A percentile compares a stretch with the other conserved stretches of the same genome.
Conservation (phyloP, 2,797 vertebrate genomes). For the Gambusia yucatana region DNA sequence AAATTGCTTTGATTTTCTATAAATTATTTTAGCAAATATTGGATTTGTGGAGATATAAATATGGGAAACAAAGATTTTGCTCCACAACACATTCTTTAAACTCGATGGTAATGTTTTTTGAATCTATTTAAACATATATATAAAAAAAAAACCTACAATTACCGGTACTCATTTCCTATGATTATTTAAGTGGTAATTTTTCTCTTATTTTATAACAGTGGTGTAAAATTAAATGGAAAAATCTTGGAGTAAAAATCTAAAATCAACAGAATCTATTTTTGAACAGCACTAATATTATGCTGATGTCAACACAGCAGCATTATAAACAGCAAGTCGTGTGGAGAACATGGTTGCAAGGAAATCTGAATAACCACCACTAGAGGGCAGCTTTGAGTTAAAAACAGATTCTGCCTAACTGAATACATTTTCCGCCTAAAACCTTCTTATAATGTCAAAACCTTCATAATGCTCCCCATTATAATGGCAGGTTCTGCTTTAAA, state of each 20-base stretch:
- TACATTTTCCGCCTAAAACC: not conserved
- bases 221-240: not conserved
- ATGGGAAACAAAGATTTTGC: no score
- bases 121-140: no score
- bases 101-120: no score
- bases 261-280: not conserved
- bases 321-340: not conserved
- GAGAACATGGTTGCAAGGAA: not conserved
- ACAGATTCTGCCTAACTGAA: not conserved
- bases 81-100: no score
- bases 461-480: not conserved
- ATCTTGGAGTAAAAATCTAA: not conserved
- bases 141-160: no score
- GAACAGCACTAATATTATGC: not conserved
- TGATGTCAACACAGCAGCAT: not conserved
- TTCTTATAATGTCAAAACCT: not conserved
- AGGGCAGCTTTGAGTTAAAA: slow-evolving; percentile 25
- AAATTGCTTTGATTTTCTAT: no score
- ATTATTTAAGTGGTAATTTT: not conserved
- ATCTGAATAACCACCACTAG: slow-evolving; percentile 23
- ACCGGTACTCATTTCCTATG: not conserved
- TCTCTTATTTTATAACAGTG: not conserved
- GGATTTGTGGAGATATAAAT: no score
- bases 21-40: no score
- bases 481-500: not conserved